Conservation (phyloP, 2,888 invertebrate species). For the Stegana nigrithorax region DNA sequence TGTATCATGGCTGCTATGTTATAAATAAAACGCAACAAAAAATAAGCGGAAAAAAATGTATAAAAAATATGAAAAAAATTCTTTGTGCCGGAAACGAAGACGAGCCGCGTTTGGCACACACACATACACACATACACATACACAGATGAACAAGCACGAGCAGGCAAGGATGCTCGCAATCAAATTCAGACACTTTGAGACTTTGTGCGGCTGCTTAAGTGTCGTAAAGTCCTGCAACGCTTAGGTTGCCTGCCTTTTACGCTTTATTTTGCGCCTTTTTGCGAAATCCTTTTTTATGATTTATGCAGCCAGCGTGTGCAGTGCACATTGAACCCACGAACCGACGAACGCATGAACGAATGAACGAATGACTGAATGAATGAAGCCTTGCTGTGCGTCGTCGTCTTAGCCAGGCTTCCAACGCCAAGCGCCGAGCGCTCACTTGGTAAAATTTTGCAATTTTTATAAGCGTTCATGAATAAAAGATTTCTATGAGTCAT, state of each 20-base stretch:
- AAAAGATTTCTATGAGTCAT: conserved; percentile 51
- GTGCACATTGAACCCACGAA: too few relatives aligned
- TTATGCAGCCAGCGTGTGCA: conserved; percentile 62
- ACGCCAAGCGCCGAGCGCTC: neutral
- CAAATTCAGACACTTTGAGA: conserved; percentile 58
- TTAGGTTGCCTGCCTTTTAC: too few relatives aligned
- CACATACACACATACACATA: too few relatives aligned
- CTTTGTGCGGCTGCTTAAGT: conserved; percentile 50
- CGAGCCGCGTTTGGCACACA: too few relatives aligned
- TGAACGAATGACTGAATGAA: neutral
- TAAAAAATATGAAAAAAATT: too few relatives aligned
- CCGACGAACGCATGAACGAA: conserved; percentile 14
- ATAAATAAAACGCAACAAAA: conserved; percentile 9
- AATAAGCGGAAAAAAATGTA: too few relatives aligned
- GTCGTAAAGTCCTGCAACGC: conserved; percentile 62
- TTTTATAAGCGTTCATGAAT: conserved; percentile 56
- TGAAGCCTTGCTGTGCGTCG: neutral
- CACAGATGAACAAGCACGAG: neutral
- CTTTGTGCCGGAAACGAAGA: too few relatives aligned
- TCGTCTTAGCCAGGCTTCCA: too few relatives aligned
- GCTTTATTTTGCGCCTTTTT: conserved; percentile 37
- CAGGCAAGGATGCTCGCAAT: conserved; percentile 43
- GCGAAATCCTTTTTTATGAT: conserved; percentile 47
- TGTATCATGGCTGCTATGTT: too few relatives aligned
- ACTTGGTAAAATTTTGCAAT: conserved; percentile 50